Base-by-base conservation (phyloP, 2,888 invertebrate genomes). In the Scotopteryx bipunctaria region DNA sequence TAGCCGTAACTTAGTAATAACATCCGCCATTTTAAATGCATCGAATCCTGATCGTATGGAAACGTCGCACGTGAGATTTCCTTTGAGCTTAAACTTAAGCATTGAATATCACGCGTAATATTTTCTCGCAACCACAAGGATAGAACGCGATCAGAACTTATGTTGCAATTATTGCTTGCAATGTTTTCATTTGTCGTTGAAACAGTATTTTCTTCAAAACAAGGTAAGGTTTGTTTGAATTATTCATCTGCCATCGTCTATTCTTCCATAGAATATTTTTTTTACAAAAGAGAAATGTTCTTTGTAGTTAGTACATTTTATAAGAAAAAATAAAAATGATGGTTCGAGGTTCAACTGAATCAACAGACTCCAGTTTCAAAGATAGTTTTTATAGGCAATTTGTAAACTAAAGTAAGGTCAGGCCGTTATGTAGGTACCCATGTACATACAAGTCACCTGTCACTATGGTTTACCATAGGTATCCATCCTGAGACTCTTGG, bases 1-100 rank as follows among this genome's bases (percentile, higher is more conserved):
- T 37, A 37, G 25, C 37, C 5, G 33, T 57, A 60, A 55, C 50
- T 53, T 50, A 42, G 46, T 51, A 45, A 50, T 47, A 54, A 47
- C 46, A 52, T 55, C 55, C 36, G 51, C 55, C 49, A 29, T 53
- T 57, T 52, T 49, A 56, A 57, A 61, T 55, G 55, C 43, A 56
- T 56, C 38, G 50, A 48, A 49, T 44, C 23, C 47, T 43, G 35
- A 33, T 32, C 8, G 42, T 38, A 40, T 45, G 38, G 45, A n/a
- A n/a, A n/a, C n/a, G n/a, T 29, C 19, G 9, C 8, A 1, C 27
- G 9, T 11, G 11, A 27, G 27, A 9, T 27, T 11, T 11, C 9
- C 11, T 27, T 27, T 11, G 3, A 27, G 27, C 27, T 9, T 27
- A 9, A 11, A 11, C 3, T 11, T 3, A 27, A 27, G 11, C 27